A percentile compares a stretch with the other conserved stretches of the same genome.
Conservation (phyloP, 2,113 vertebrate genomes). For the Albula goreensis region DNA sequence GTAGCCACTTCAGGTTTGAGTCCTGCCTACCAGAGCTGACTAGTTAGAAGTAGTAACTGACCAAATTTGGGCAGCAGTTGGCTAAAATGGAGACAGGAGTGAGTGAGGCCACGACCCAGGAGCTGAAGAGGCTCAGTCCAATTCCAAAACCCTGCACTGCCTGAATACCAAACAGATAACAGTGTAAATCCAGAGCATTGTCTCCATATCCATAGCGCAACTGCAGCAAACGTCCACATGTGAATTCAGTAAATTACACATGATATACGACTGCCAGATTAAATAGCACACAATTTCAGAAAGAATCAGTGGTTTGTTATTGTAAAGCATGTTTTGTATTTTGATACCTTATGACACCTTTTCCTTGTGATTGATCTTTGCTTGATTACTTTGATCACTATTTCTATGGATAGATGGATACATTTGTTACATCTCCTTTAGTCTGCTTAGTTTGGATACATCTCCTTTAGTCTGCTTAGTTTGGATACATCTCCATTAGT, state of each 20-base stretch:
- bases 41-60: too few species aligned
- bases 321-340: background rate
- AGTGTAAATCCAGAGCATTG: background rate
- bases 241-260: background rate
- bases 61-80: too few species aligned
- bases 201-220: background rate
- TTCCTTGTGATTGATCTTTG: slow-evolving; percentile 20
- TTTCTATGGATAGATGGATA: slow-evolving; percentile 10
- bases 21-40: too few species aligned
- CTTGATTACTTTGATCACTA: too few species aligned
- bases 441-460: background rate
- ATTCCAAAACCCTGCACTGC: slow-evolving; percentile 34
- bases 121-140: slow-evolving; percentile 35
- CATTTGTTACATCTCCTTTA: background rate
- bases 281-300: background rate
- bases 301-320: background rate
- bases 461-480: background rate
- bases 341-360: slow-evolving; percentile 25
- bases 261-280: slow-evolving; percentile 7
- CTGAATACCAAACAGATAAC: slow-evolving; percentile 36
- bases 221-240: background rate
- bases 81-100: too few species aligned
- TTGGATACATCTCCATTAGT: too few species aligned
- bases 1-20: too few species aligned
- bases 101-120: slow-evolving; percentile 17